phyloP scores from a whole-genome alignment of 2,113 vertebrate genomes.

The Cyprinodon brontotheroides region DNA sequence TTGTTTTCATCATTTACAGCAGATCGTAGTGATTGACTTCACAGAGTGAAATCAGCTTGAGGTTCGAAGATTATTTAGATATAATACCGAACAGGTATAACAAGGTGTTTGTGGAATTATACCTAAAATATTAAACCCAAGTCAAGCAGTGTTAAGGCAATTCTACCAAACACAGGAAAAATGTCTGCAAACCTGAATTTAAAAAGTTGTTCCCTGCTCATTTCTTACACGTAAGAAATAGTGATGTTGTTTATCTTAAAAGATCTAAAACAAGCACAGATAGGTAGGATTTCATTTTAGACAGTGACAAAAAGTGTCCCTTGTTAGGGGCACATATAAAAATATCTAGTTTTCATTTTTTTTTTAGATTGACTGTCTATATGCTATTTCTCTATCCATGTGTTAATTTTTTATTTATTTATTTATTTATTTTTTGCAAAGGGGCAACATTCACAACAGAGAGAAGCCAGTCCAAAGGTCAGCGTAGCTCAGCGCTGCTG shows the following conservation, averaged over 20 bases:
- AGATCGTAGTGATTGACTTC: neutral
- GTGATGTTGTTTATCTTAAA: neutral
- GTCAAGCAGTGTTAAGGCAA: too few species aligned
- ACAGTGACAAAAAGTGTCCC: too few species aligned
- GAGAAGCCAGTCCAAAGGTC: conserved; percentile 80
- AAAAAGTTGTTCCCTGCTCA: neutral
- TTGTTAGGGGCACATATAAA: neutral
- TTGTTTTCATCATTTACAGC: neutral
- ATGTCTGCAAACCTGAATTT: neutral
- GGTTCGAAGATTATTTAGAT: neutral
- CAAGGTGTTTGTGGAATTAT: too few species aligned
- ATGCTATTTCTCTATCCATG: neutral
- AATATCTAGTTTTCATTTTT: neutral
- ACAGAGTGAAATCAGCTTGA: neutral
- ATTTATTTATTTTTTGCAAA: conserved; percentile 72
- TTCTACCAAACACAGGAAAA: neutral
- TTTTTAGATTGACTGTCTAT: neutral
- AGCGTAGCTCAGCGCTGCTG: conserved; percentile 76
- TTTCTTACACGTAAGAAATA: neutral
- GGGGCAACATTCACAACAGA: conserved; percentile 84
- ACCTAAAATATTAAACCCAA: too few species aligned
- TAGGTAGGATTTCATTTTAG: neutral
- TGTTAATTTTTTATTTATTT: neutral
- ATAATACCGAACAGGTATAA: too few species aligned
- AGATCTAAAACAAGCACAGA: neutral